Conservation (phyloP, 1,140 invertebrate genomes). For the Asobara japonica region DNA sequence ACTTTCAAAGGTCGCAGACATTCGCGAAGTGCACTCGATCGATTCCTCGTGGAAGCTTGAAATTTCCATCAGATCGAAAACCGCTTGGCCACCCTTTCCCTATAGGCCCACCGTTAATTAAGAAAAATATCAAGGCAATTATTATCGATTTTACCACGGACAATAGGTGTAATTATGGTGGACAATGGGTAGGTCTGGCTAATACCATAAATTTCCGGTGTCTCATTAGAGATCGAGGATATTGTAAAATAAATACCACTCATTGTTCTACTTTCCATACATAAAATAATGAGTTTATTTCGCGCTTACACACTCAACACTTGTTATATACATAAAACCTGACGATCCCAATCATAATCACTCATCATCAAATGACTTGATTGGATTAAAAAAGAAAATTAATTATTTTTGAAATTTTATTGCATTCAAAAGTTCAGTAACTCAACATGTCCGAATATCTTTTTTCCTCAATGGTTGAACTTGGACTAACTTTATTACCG, state of each 20-base stretch:
- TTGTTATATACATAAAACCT: conserved; percentile 19
- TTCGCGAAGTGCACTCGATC: too few relatives aligned
- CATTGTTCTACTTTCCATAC: background rate
- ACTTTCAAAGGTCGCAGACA: too few relatives aligned
- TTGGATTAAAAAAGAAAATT: background rate
- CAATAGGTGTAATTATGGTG: background rate
- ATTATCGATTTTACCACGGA: background rate
- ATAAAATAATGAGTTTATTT: conserved; percentile 25
- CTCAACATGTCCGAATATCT: background rate
- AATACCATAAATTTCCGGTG: background rate
- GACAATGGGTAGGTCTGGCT: background rate
- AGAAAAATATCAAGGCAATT: background rate
- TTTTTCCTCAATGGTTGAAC: background rate
- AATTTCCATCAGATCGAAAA: too few relatives aligned
- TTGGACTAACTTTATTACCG: background rate
- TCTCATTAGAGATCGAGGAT: background rate
- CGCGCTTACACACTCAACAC: conserved; percentile 8
- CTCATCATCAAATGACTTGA: background rate
- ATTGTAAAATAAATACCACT: background rate
- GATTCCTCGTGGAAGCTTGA: too few relatives aligned
- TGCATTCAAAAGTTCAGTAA: conserved; percentile 5
- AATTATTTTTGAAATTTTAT: background rate
- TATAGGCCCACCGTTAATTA: too few relatives aligned
- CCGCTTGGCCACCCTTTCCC: too few relatives aligned
- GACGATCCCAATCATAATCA: background rate